phyloP scores from a whole-genome alignment of 2,113 vertebrate species.

The Hyaena hyaena region DNA sequence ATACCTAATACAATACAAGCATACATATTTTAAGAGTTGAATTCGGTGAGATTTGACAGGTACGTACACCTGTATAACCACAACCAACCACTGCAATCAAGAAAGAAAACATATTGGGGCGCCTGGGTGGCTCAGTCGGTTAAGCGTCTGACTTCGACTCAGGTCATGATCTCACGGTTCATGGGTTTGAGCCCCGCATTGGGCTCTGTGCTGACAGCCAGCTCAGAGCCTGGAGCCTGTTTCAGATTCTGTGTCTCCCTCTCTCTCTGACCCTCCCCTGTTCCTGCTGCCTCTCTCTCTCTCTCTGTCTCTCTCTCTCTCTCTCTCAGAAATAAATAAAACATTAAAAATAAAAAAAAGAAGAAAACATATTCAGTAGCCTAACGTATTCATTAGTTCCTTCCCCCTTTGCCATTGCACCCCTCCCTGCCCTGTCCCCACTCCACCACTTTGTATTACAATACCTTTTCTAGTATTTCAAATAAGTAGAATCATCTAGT shows the following conservation, averaged over 20 bases:
- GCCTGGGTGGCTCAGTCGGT: too few relatives aligned
- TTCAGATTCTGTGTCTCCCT: too few relatives aligned
- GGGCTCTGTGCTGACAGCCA: too few relatives aligned
- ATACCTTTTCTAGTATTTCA: conserved; percentile 3
- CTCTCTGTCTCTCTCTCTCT: too few relatives aligned
- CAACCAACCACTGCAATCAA: neutral
- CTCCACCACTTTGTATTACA: neutral
- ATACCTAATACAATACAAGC: neutral
- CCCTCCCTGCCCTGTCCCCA: neutral
- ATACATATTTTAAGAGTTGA: neutral
- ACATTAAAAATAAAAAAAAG: too few relatives aligned
- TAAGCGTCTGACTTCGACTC: too few relatives aligned
- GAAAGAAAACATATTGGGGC: neutral
- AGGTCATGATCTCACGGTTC: too few relatives aligned
- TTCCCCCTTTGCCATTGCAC: neutral
- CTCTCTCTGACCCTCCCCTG: too few relatives aligned
- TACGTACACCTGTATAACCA: neutral
- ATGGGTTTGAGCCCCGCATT: too few relatives aligned
- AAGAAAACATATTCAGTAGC: neutral
- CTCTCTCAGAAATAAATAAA: too few relatives aligned
- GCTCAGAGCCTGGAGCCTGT: too few relatives aligned
- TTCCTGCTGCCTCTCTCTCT: too few relatives aligned
- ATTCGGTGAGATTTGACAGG: neutral
- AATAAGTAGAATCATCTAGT: neutral
- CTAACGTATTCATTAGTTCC: neutral